Evolutionary conservation across 2,888 invertebrate genomes (phyloP).

Genomic region (Subacronicta megacephala): DNA sequence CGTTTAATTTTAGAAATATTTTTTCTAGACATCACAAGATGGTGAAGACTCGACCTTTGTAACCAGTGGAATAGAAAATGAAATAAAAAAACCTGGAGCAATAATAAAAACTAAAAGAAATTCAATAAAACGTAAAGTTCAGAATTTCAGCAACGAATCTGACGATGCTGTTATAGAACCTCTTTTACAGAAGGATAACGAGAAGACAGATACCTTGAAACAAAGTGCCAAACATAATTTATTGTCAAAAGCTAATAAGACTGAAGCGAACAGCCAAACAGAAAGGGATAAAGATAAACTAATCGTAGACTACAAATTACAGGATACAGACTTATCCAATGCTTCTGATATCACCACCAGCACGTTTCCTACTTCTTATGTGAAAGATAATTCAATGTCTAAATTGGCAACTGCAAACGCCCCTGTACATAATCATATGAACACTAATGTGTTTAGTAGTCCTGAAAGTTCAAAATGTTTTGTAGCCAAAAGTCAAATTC

Average conservation of each 20-base stretch:
- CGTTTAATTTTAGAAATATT: too few relatives aligned
- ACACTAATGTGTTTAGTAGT: slow-evolving; percentile 73
- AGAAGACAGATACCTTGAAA: slow-evolving; percentile 66
- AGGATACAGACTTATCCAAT: slow-evolving; percentile 41
- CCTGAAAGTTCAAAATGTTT: slow-evolving; percentile 60
- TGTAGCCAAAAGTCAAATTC: slow-evolving; percentile 70
- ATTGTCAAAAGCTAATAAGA: slow-evolving; percentile 80
- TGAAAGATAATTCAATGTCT: slow-evolving; percentile 58
- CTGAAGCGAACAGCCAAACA: slow-evolving; percentile 71
- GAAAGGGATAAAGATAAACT: slow-evolving; percentile 65
- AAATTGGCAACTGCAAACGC: slow-evolving; percentile 53
- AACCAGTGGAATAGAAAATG: slow-evolving; percentile 82
- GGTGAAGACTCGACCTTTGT: slow-evolving; percentile 79
- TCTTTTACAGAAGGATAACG: slow-evolving; percentile 77
- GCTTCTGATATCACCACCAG: slow-evolving; percentile 51
- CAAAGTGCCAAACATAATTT: slow-evolving; percentile 81
- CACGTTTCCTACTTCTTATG: slow-evolving; percentile 49
- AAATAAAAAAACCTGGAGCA: slow-evolving; percentile 79
- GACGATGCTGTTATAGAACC: slow-evolving; percentile 85
- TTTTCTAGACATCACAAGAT: slow-evolving; percentile 84
- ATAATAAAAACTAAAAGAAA: slow-evolving; percentile 84
- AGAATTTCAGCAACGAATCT: slow-evolving; percentile 76
- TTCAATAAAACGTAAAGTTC: slow-evolving; percentile 80
- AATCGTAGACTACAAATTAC: slow-evolving; percentile 59
- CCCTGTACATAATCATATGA: slow-evolving; percentile 76